A percentile compares a stretch with the other conserved stretches of the same genome.
Evolutionary conservation across 2,113 vertebrate genomes (phyloP).

Genomic region (Piprites chloris): DNA sequence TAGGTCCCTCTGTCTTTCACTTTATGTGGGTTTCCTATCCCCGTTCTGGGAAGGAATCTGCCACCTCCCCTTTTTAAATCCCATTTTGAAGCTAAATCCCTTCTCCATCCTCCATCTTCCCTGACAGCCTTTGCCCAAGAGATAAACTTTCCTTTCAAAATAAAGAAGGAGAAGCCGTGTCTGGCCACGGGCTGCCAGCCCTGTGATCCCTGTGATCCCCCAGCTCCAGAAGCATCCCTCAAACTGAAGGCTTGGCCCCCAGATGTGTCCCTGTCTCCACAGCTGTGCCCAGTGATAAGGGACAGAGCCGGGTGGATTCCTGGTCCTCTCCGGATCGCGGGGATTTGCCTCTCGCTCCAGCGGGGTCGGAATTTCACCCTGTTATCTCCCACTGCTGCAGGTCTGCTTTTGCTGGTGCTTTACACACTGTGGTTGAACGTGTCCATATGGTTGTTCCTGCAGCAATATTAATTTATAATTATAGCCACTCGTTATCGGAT

Average conservation of each 20-base stretch:
- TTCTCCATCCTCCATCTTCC: not conserved
- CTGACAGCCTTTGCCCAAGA: not conserved
- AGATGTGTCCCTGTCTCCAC: not conserved
- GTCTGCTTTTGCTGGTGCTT: not conserved
- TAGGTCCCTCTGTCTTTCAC: not conserved
- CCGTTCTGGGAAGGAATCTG: not conserved
- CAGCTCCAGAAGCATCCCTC: not conserved
- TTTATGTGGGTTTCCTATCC: not conserved
- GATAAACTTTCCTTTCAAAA: not conserved
- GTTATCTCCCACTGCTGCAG: slow-evolving; percentile 11
- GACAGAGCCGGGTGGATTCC: not conserved
- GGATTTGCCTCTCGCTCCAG: not conserved
- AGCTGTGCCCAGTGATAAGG: not conserved
- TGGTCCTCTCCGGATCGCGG: not conserved
- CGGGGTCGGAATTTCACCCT: not conserved
- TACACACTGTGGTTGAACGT: not conserved
- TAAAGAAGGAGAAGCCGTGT: not conserved
- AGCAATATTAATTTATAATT: not conserved
- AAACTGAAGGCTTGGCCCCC: fast-evolving
- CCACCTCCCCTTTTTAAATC: not conserved
- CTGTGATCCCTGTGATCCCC: not conserved
- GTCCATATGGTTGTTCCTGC: not conserved
- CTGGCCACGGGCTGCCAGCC: not conserved
- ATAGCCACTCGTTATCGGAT: not conserved
- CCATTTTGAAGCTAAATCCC: not conserved